These are phyloP conservation scores for Petrocephalus schoutedeni DNA, from an alignment of 2,797 vertebrate species.

Conservation along the genomic window DNA sequence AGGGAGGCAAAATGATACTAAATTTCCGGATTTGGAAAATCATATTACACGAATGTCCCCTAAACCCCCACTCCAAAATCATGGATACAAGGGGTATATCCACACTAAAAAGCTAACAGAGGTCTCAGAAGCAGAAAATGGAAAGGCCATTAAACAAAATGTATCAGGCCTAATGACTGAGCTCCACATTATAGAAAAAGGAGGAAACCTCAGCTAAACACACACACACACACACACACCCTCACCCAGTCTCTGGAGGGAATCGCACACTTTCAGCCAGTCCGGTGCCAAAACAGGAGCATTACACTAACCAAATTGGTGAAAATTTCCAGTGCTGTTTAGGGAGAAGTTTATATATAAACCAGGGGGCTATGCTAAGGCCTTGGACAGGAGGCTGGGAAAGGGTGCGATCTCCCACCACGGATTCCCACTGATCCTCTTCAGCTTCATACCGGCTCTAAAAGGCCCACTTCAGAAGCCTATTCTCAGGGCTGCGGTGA, in stretches of 20 bases:
- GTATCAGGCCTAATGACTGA: constrained; percentile 24
- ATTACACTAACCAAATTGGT: constrained; percentile 17
- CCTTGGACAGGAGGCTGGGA: not conserved
- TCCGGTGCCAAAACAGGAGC: not conserved
- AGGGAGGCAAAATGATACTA: constrained; percentile 7
- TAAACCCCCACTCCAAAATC: not conserved
- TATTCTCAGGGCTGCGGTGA: not conserved
- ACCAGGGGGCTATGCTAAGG: not conserved
- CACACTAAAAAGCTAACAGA: constrained; percentile 24
- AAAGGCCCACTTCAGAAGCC: constrained; percentile 17
- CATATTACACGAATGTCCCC: constrained; percentile 11
- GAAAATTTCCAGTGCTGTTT: constrained; percentile 15
- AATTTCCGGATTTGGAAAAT: constrained; percentile 22
- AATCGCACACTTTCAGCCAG: constrained; percentile 21
- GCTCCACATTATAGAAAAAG: constrained; percentile 9
- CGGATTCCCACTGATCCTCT: constrained; percentile 16
- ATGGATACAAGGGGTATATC: constrained; percentile 15
- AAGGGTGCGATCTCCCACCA: not conserved
- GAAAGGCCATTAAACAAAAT: constrained; percentile 31
- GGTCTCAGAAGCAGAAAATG: constrained; percentile 27
- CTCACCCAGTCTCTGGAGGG: not conserved
- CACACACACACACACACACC: not conserved
- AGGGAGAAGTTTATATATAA: constrained; percentile 7
- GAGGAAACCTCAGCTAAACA: constrained; percentile 8
- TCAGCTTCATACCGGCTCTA: not conserved